These are phyloP conservation scores for Cheirogaleus medius DNA, from an alignment of 2,113 vertebrate species.

Conservation along the genomic window DNA sequence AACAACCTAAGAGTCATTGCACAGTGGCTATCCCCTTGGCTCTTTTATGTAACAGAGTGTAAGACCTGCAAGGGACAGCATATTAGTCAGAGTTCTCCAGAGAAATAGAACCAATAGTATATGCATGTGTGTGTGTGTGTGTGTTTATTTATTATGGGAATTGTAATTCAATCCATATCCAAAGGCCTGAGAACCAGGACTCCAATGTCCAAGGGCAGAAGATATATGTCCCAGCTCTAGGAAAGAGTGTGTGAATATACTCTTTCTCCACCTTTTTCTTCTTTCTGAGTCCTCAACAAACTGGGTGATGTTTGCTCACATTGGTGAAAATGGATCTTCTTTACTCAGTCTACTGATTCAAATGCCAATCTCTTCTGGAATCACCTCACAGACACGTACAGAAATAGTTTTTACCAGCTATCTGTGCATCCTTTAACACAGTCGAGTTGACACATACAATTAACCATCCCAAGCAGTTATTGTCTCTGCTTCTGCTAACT, in stretches of 20 bases:
- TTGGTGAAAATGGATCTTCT: not conserved
- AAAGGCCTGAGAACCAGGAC: not conserved
- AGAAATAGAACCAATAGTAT: not conserved
- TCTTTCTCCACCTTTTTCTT: not conserved
- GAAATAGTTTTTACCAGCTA: too few relatives aligned
- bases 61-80: not conserved
- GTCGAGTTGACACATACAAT: too few relatives aligned
- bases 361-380: too few relatives aligned
- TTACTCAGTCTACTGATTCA: too few relatives aligned
- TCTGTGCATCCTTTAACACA: too few relatives aligned
- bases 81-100: not conserved
- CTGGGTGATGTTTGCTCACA: not conserved
- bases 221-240: not conserved
- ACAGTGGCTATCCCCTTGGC: not conserved
- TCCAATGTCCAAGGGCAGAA: not conserved
- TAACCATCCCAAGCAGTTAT: not conserved
- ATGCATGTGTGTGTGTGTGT: not conserved
- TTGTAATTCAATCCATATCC: not conserved
- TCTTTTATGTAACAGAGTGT: not conserved
- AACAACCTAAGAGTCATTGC: not conserved
- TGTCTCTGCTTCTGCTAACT: not conserved
- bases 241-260: not conserved
- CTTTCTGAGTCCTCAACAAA: not conserved
- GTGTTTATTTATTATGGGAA: too few relatives aligned
- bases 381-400: too few relatives aligned